Conservation (phyloP, 2,797 vertebrate species). For the Hyperoplus immaculatus region DNA sequence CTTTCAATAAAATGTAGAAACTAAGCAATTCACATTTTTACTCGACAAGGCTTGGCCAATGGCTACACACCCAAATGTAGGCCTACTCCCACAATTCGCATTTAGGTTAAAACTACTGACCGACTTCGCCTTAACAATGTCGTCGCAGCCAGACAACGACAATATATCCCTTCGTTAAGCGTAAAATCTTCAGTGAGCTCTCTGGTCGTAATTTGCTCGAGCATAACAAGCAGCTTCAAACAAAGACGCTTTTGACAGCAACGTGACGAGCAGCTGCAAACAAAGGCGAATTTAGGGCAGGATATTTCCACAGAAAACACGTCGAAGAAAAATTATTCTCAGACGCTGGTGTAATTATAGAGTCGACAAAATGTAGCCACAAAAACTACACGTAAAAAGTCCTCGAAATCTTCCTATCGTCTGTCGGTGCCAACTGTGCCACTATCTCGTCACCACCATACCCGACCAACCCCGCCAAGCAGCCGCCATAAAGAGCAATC, state of each 20-base stretch:
- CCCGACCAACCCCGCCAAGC: conserved; percentile 46
- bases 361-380: not conserved
- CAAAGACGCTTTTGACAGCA: conserved; percentile 71
- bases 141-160: not conserved
- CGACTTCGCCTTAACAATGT: conserved; percentile 1
- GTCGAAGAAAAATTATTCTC: not conserved
- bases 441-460: conserved; percentile 46
- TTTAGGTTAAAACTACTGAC: conserved; percentile 6
- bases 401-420: conserved; percentile 7
- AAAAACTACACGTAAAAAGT: conserved; percentile 3
- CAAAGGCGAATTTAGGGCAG: conserved; percentile 69
- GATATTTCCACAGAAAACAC: not conserved
- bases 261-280: conserved; percentile 69
- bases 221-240: conserved; percentile 44
- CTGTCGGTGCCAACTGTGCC: conserved; percentile 65
- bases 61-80: conserved; percentile 12
- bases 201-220: conserved; percentile 7
- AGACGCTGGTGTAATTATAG: no score
- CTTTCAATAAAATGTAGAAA: rapidly evolving
- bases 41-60: not conserved
- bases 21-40: not conserved
- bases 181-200: not conserved
- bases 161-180: not conserved
- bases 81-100: conserved; percentile 10
- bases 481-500: conserved; percentile 1